Evolutionary conservation across 1,140 invertebrate species (phyloP), one percentile per base, ranked within the genome.

Genomic region (Bombus ignitus): DNA sequence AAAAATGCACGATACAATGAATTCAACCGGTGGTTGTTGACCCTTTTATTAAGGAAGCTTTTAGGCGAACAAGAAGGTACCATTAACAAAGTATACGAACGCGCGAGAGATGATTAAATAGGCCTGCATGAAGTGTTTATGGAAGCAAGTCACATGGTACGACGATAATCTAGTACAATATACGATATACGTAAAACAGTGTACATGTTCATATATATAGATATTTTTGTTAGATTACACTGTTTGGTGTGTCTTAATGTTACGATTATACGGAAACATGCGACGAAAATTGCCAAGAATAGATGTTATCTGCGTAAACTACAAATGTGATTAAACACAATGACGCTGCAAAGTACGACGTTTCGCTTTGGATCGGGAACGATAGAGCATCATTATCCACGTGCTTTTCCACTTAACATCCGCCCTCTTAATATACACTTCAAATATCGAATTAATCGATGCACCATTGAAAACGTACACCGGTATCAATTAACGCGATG

Each of bases 11-110:
- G 35, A n/a, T 87, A 42, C 81, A 53, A 57, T 53, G 72, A 85
- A 84, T 87, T 87, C 86, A 87, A 87, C 86, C 83, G 83, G 86
- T 87, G 86, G 86, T 87, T 85, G 86, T 35, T 87, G 70, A 72
- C 47, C 57, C 10, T 75, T 47, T 9, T 65, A 28, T 25, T 28
- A 62, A n/a, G 22, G 39, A 68, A 87, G 10, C 44, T 59, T 57
- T 59, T 8, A 72, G 18, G 2, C n/a, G 37, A n/a, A 37, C 13
- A 10, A 62, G 25, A 44, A 81, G 39, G 47, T 57, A 32, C 39
- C 39, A 35, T 37, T 53, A 65, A 66, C 1, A 25, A 53, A 65
- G 28, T 37, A 9, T 53, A 35, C 12, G 1, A 35, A 53, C 44
- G 8, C 12, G 53, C 22, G 6, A 22, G 37, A 37, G 25, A 37